A percentile compares a stretch with the other conserved stretches of the same genome.
Evolutionary conservation across 2,888 invertebrate genomes (phyloP).

Genomic region (Tribolium freemani): DNA sequence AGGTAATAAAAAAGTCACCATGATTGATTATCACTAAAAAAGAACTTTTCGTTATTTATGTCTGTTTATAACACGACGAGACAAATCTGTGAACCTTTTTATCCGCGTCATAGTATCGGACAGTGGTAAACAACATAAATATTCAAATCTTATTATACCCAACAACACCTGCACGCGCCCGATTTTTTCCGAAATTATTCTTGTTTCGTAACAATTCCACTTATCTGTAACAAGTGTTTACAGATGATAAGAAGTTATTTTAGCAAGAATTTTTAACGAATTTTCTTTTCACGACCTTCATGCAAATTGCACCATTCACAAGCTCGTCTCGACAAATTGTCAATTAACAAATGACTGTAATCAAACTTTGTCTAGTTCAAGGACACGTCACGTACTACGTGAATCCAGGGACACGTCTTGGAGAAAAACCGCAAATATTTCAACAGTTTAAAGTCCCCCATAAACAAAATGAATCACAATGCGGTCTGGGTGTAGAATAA

Average conservation of each 20-base stretch:
- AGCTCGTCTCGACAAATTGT: background rate
- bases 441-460: background rate
- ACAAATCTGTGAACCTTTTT: background rate
- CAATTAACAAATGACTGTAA: constrained; percentile 1
- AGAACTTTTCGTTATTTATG: background rate
- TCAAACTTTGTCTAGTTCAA: constrained; percentile 11
- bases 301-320: constrained; percentile 1
- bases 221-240: background rate
- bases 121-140: background rate
- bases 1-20: background rate
- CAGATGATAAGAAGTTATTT: background rate
- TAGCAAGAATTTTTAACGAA: background rate
- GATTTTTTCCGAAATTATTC: background rate
- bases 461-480: constrained; percentile 3
- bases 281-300: no score
- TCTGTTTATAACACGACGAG: background rate
- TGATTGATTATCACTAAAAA: constrained; percentile 13
- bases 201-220: background rate
- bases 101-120: background rate
- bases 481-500: background rate
- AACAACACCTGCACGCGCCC: background rate
- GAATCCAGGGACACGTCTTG: no score
- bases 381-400: background rate
- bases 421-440: background rate
- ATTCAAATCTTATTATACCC: background rate